Conservation (phyloP, 1,140 invertebrate genomes). For the Formica selysi region DNA sequence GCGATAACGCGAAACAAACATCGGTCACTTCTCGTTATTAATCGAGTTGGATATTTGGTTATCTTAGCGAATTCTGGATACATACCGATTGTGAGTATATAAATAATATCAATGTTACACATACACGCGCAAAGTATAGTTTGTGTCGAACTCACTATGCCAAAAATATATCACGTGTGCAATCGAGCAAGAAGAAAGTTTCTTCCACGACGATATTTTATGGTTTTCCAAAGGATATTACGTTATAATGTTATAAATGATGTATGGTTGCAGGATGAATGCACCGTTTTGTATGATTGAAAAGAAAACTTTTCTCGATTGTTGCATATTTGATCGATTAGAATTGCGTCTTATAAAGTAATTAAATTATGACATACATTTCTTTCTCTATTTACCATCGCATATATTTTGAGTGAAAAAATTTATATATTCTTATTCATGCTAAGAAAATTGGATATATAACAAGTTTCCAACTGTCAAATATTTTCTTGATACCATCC, state of each 20-base stretch:
- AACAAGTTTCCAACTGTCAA: too few relatives aligned
- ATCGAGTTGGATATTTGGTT: slow-evolving; percentile 16
- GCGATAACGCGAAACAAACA: slow-evolving; percentile 34
- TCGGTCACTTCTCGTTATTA: not conserved
- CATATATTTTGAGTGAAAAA: not conserved
- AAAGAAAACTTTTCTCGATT: not conserved
- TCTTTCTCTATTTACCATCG: too few relatives aligned
- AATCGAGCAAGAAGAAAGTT: slow-evolving; percentile 23
- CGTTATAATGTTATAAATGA: slow-evolving; percentile 23
- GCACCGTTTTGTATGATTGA: not conserved
- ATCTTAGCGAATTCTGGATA: slow-evolving; percentile 2
- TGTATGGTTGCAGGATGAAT: not conserved
- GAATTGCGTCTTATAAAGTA: not conserved
- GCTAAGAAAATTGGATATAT: too few relatives aligned
- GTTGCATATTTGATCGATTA: not conserved
- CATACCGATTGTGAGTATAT: not conserved
- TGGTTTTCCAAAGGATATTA: not conserved
- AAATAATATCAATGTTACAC: not conserved
- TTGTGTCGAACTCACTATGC: not conserved
- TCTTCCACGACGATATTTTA: not conserved
- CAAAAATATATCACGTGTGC: slow-evolving; percentile 6
- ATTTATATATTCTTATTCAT: not conserved
- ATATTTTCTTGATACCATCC: too few relatives aligned
- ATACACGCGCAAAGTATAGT: not conserved
- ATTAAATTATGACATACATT: not conserved